Base-by-base conservation (phyloP, 2,888 invertebrate species). In the Dasysyrphus tricinctus region DNA sequence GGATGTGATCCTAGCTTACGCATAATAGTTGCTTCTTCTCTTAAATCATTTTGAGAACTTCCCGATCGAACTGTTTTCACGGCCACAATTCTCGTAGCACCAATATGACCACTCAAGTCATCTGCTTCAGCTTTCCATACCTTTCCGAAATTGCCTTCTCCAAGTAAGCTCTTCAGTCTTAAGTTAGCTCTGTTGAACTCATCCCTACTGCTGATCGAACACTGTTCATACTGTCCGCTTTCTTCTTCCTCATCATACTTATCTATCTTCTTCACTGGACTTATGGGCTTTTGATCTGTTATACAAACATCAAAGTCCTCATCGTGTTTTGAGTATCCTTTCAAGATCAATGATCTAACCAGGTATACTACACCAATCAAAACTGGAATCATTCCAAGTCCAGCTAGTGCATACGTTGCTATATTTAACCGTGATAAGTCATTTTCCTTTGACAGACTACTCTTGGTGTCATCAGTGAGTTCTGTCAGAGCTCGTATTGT, bases 71-170 rank as follows among this genome's bases (percentile, higher is more conserved):
- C 96, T 11, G 95, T 96, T 92, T 97, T 97, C 8, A 97, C 97
- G 5, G 97, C 97, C n/a, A 97, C 97, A 84, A 96, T 94, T 79
- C 96, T 93, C 24, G 96, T 96, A 83, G 96, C 94, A 0, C 96
- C 96, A 88, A 96, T 95, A 90, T 96, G 96, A 0, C 96, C 96
- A 61, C 95, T 95, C 76, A 97, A 93, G 90, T 96, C 96, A 89
- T 96, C 96, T 0, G 97, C 97, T 92, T 97, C 96, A 5, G 97
- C 97, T 92, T 96, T 96, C 96, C 97, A 97, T 19, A 97, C 97
- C 94, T 96, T 96, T 32, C 97, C 97, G 91, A 97, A 97, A 92
- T 97, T 96, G 44, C 97, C 97, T 92, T 97, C 96, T 8, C 97
- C 97, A 34, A 97, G 93, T 70, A 97, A 94, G 24, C 96, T 96